Evolutionary conservation across 1,140 invertebrate genomes (phyloP).

Genomic region (Hyphantria cunea): DNA sequence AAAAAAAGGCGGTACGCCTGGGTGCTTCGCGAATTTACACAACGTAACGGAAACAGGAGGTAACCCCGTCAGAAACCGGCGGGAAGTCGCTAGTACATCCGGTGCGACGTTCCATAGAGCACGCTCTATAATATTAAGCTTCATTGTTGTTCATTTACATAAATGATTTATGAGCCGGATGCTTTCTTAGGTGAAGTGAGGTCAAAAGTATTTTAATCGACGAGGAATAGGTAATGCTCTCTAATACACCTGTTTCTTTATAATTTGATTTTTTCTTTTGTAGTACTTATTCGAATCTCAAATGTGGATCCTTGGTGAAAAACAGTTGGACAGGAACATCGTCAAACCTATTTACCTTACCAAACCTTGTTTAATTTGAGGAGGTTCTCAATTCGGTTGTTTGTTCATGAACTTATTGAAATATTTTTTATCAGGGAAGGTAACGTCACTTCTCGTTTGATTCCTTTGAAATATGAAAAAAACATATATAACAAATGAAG

Average conservation of each 20-base stretch:
- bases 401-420: too few species aligned
- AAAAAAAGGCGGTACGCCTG: too few species aligned
- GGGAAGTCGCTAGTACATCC: constrained; percentile 50
- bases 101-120: constrained; percentile 41
- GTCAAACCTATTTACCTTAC: too few species aligned
- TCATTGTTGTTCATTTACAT: constrained; percentile 57
- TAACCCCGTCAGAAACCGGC: constrained; percentile 48
- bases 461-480: too few species aligned
- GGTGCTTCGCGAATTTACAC: constrained; percentile 17
- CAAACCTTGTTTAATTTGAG: too few species aligned
- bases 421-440: too few species aligned
- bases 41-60: constrained; percentile 44
- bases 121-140: constrained; percentile 50
- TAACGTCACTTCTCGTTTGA: too few species aligned
- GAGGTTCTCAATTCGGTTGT: too few species aligned
- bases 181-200: constrained; percentile 33
- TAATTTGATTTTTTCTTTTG: not conserved
- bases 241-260: constrained; percentile 11
- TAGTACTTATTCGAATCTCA: not conserved
- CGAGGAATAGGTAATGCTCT: not conserved
- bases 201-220: constrained; percentile 26
- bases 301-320: not conserved
- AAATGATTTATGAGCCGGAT: constrained; percentile 52
- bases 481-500: too few species aligned
- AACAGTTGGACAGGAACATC: not conserved